Evolutionary conservation across 2,888 invertebrate genomes (phyloP).

Genomic region (Carpatolechia fugitivella): DNA sequence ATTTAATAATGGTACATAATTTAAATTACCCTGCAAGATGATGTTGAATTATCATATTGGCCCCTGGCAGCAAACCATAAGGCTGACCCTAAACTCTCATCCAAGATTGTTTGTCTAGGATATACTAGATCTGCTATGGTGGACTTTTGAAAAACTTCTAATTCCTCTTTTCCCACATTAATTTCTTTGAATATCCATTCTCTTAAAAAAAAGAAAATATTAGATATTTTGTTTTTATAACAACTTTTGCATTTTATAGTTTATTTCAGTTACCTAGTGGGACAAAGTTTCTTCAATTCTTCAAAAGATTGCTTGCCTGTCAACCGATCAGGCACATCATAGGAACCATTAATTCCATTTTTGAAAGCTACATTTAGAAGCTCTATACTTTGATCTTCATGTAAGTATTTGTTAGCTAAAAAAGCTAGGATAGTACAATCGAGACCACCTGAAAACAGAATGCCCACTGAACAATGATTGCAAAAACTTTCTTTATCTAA

Average conservation of each 20-base stretch:
- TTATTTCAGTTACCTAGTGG: slow-evolving; percentile 71
- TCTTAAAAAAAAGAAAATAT: slow-evolving; percentile 55
- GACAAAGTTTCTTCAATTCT: slow-evolving; percentile 85
- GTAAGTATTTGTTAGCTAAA: slow-evolving; percentile 85
- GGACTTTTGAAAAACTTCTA: slow-evolving; percentile 76
- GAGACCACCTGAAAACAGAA: slow-evolving; percentile 97
- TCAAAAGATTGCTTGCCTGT: slow-evolving; percentile 85
- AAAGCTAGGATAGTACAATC: slow-evolving; percentile 96
- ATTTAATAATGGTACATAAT: background rate
- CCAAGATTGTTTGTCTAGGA: slow-evolving; percentile 92
- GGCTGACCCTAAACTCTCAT: slow-evolving; percentile 98
- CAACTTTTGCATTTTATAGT: too few species aligned
- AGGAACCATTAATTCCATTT: slow-evolving; percentile 62
- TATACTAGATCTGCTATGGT: slow-evolving; percentile 88
- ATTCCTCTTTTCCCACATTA: slow-evolving; percentile 84
- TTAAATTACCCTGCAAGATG: slow-evolving; percentile 80
- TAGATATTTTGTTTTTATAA: too few species aligned
- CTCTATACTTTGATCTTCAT: slow-evolving; percentile 86
- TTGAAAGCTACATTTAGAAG: slow-evolving; percentile 97
- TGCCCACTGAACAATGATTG: slow-evolving; percentile 83
- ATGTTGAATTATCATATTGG: slow-evolving; percentile 71
- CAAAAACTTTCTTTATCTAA: slow-evolving; percentile 55
- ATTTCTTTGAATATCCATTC: slow-evolving; percentile 92
- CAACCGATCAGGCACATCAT: slow-evolving; percentile 90
- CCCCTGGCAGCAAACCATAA: slow-evolving; percentile 97